A percentile compares a stretch with the other conserved stretches of the same genome.
phyloP scores from a whole-genome alignment of 2,797 vertebrate species.

The Gymnothorax javanicus region DNA sequence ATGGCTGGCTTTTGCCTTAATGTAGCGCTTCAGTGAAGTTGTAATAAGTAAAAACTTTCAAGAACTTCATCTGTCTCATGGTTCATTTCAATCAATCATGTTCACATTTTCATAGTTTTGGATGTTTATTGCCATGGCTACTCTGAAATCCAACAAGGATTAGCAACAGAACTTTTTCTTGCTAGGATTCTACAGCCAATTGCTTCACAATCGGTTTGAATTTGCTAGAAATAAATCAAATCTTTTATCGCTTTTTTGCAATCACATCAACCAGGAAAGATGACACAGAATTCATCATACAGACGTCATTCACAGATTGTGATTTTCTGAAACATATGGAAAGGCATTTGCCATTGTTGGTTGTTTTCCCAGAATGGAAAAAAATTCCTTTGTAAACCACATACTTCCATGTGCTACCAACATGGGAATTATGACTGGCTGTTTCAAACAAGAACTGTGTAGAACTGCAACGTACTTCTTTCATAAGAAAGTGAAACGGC shows the following conservation, averaged over 20 bases:
- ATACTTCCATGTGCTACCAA: not conserved
- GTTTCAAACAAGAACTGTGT: not conserved
- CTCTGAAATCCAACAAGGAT: not conserved
- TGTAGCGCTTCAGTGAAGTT: not conserved
- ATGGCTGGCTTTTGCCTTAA: not conserved
- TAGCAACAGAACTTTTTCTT: not conserved
- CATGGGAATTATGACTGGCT: not conserved
- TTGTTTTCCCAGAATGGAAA: not conserved
- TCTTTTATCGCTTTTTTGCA: not conserved
- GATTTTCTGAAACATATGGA: not conserved
- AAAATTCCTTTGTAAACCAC: not conserved
- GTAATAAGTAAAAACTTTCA: not conserved
- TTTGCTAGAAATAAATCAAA: not conserved
- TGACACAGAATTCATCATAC: not conserved
- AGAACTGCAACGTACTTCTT: no score
- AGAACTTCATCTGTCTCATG: not conserved
- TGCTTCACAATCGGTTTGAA: not conserved
- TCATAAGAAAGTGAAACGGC: not conserved
- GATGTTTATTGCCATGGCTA: not conserved
- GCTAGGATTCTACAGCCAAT: not conserved
- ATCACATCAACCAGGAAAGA: not conserved
- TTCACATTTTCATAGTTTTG: not conserved
- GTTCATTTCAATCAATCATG: not conserved
- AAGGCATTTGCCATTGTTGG: not conserved
- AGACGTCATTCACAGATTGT: constrained; percentile 2